phyloP scores from a whole-genome alignment of 2,113 vertebrate species.

The Mus musculus region DNA sequence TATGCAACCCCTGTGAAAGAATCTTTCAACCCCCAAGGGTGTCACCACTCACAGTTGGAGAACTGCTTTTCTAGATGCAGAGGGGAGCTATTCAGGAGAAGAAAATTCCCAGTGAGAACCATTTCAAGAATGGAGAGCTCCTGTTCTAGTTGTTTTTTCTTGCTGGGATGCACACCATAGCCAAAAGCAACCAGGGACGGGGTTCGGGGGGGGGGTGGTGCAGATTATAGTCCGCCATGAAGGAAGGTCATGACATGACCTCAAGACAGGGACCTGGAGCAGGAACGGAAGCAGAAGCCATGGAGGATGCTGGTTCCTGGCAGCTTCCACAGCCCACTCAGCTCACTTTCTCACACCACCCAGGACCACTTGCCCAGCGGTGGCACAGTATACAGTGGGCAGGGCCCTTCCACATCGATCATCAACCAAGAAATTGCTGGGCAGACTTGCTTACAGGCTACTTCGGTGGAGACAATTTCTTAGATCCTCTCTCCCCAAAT shows the following conservation, averaged over 20 bases:
- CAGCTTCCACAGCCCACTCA: background rate
- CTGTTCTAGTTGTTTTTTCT: background rate
- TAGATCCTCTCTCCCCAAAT: background rate
- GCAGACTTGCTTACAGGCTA: background rate
- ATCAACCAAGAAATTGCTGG: background rate
- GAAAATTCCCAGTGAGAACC: background rate
- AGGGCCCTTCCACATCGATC: background rate
- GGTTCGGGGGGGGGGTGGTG: too few relatives aligned
- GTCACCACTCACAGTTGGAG: background rate
- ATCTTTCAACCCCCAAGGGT: background rate
- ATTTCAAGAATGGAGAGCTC: background rate
- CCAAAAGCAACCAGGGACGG: background rate
- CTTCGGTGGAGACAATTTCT: background rate
- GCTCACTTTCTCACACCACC: background rate
- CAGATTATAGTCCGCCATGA: background rate
- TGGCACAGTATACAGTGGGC: background rate
- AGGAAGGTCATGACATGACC: background rate
- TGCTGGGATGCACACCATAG: background rate
- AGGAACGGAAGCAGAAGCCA: background rate
- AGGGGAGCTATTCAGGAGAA: background rate
- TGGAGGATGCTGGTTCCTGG: background rate
- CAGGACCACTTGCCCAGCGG: background rate
- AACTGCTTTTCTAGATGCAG: background rate
- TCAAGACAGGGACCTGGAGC: background rate
- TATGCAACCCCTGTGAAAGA: background rate